phyloP scores from a whole-genome alignment of 92 coral and sea anemone genomes.

The Ricordea florida region DNA sequence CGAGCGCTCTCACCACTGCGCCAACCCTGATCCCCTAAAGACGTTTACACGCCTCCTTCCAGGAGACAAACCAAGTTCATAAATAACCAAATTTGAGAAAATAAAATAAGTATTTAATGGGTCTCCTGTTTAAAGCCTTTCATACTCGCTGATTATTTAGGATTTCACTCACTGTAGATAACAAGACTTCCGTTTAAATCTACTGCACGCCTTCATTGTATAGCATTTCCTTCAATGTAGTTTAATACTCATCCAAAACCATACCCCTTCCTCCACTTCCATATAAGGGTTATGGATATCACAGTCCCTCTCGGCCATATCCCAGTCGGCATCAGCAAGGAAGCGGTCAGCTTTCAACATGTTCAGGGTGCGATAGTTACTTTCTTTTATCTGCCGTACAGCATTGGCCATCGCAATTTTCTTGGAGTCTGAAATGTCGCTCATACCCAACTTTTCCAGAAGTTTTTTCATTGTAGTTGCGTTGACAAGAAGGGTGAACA shows the following conservation, averaged over 20 bases:
- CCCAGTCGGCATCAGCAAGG: conserved; percentile 99
- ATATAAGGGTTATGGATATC: conserved; percentile 89
- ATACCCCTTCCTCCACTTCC: conserved; percentile 82
- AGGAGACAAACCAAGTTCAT: no score
- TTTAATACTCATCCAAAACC: neutral
- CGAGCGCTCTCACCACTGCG: no score
- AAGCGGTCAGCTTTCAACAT: conserved; percentile 98
- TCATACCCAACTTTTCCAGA: conserved; percentile 94
- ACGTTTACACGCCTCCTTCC: no score
- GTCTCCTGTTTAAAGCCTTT: no score
- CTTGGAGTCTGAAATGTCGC: conserved; percentile 97
- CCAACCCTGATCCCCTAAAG: no score
- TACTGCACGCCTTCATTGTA: no score
- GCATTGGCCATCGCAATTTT: conserved; percentile 97
- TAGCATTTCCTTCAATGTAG: no score
- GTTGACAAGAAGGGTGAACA: conserved; percentile 89
- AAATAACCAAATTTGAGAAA: no score
- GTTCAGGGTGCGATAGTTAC: conserved; percentile 85
- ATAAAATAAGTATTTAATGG: no score
- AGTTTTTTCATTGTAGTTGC: conserved; percentile 98
- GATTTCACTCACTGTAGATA: no score
- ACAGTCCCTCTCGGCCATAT: conserved; percentile 87
- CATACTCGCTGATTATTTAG: no score
- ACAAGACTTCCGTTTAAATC: no score
- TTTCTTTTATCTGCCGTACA: conserved; percentile 82